These are phyloP conservation scores for Sminthurinus aureus DNA, from an alignment of 2,888 invertebrate genomes.

Conservation along the genomic window DNA sequence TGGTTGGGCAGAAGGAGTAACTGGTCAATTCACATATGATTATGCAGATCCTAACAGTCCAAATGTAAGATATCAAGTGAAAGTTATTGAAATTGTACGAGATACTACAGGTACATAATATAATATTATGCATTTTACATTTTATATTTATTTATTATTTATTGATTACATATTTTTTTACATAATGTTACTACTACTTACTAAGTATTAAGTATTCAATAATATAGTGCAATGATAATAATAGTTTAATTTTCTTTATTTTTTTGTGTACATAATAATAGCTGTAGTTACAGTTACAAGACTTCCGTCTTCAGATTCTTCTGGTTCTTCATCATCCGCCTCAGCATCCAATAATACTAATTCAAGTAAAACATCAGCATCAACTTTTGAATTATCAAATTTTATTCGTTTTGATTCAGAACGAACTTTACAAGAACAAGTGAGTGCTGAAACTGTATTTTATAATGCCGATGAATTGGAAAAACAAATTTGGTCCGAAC, in stretches of 20 bases:
- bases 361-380: constrained; percentile 47
- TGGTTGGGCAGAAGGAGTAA: constrained; percentile 24
- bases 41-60: constrained; percentile 48
- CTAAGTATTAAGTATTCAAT: too few species aligned
- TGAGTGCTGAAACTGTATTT: constrained; percentile 32
- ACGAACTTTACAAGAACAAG: constrained; percentile 4
- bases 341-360: constrained; percentile 4
- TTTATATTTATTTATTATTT: too few species aligned
- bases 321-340: background rate
- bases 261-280: background rate
- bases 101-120: constrained; percentile 32
- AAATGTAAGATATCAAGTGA: constrained; percentile 46
- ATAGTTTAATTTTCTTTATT: too few species aligned
- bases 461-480: constrained; percentile 46
- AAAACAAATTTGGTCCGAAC: constrained; percentile 47
- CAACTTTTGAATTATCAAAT: constrained; percentile 47
- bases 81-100: constrained; percentile 50
- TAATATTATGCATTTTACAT: too few species aligned
- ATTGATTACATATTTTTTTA: too few species aligned
- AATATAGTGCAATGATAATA: too few species aligned
- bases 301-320: background rate
- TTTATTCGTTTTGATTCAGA: constrained; percentile 37
- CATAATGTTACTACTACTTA: too few species aligned
- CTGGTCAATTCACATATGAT: constrained; percentile 34
- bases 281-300: background rate